A percentile compares a stretch with the other conserved stretches of the same genome.
These are phyloP conservation scores for Drosophila triauraria DNA, from an alignment of 1,140 invertebrate species.

Conservation along the genomic window DNA sequence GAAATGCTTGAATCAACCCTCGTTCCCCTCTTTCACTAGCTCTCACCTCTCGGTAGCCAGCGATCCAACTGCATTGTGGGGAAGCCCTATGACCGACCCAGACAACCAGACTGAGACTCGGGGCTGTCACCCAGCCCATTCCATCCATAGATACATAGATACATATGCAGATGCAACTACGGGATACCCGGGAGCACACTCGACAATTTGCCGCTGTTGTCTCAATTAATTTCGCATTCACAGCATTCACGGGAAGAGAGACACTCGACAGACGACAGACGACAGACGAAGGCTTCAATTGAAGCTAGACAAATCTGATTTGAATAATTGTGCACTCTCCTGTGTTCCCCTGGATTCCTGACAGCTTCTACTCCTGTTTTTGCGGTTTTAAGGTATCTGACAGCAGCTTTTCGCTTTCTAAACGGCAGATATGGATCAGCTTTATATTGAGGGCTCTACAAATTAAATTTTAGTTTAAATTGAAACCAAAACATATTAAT, in stretches of 20 bases:
- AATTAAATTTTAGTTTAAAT: neutral
- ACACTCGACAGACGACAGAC: constrained; percentile 18
- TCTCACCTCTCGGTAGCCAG: neutral
- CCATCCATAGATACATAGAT: neutral
- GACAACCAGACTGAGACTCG: constrained; percentile 20
- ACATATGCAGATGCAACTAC: constrained; percentile 1
- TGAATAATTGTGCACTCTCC: constrained; percentile 64
- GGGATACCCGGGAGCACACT: constrained; percentile 1
- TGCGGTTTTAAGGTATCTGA: constrained; percentile 46
- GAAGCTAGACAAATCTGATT: constrained; percentile 55
- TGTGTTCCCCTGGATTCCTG: neutral
- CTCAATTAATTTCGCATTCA: constrained; percentile 63
- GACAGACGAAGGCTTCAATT: constrained; percentile 54
- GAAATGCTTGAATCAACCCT: neutral
- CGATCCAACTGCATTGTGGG: constrained; percentile 5
- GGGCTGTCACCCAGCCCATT: neutral
- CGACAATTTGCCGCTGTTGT: constrained; percentile 19
- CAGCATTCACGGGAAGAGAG: neutral
- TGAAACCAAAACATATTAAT: neutral
- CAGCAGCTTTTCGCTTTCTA: constrained; percentile 11
- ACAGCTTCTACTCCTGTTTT: neutral
- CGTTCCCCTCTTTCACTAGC: constrained; percentile 1
- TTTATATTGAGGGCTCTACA: neutral
- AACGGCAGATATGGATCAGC: neutral
- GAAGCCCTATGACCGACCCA: constrained; percentile 38